Conservation (phyloP, 2,888 invertebrate species). For the Cephus spinipes region DNA sequence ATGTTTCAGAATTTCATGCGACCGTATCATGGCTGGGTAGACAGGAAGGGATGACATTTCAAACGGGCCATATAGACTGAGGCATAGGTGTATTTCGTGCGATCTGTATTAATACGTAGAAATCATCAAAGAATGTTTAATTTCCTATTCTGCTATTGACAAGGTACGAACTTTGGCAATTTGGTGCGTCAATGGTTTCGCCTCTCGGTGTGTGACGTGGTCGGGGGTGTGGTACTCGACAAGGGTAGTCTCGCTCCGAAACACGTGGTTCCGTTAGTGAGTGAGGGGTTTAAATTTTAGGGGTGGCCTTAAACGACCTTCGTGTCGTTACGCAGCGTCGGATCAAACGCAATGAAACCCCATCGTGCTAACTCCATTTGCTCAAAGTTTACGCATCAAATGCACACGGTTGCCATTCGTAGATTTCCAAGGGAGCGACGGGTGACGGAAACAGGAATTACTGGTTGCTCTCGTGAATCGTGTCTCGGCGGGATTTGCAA, state of each 20-base stretch:
- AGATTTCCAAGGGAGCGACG: not conserved
- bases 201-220: constrained; percentile 28
- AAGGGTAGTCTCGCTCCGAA: not conserved
- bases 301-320: constrained; percentile 1
- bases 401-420: not conserved
- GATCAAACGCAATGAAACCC: not conserved
- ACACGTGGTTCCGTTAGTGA: not conserved
- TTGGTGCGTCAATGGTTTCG: constrained; percentile 34
- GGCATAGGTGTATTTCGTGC: not conserved
- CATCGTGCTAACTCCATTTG: not conserved
- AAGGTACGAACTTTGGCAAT: constrained; percentile 43
- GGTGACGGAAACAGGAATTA: not conserved
- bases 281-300: not conserved
- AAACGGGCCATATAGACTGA: not conserved
- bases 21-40: not conserved
- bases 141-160: constrained; percentile 3
- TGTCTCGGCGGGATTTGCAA: not conserved
- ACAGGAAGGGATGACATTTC: not conserved
- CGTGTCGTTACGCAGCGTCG: not conserved
- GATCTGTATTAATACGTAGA: not conserved
- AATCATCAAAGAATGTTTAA: not conserved
- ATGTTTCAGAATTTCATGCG: not conserved
- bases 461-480: not conserved
- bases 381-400: constrained; percentile 6
- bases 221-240: constrained; percentile 2